Base-by-base conservation (phyloP, 2,113 vertebrate genomes). In the Capreolus pygargus region DNA sequence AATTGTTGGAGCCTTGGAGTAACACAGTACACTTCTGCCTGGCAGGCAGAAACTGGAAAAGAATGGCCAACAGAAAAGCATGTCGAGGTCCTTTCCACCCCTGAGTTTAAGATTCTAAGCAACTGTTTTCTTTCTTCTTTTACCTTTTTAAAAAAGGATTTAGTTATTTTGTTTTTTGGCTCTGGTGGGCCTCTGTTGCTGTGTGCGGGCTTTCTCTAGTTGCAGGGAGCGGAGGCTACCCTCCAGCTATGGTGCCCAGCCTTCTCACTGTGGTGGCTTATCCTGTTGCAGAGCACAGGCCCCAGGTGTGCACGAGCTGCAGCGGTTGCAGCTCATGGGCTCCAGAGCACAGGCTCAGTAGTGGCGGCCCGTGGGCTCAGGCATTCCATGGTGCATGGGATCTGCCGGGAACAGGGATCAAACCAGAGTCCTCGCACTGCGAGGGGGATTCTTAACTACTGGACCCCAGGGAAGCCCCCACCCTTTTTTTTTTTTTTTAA, bases 241-340 rank as follows among this genome's bases (percentile, higher is more conserved):
- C 36, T 13, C 67, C 5, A 23, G 21, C 25, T 1, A 7, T 0
- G 23, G 23, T 43, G 70, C 36, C 2, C 70, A 27, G 12, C 36
- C 23, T 43, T 7, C 64, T 21, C 19, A 13, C 4, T 1, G 12
- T 4, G 23, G 70, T 0, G 39, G 39, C 39, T 76, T 27, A 4
- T 4, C 12, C 39, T 43, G 36, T 3, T 43, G 70, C 70, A 76
- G 23, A 43, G 70, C 70, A 27, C 39, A 39, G 39, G 39, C 70
- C 27, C 70, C 39, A 2, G 39, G 39, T 27, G 70, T 27, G 70
- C 39, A 43, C 0, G 6, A 39, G 19, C 39, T 27, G 25, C 70
- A 1, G 11, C 0, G 3, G 12, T 0, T 25, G 39, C 39, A 76
- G 39, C 70, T 43, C 12, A 1, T 7, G 6, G 39, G 70, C 36